Evolutionary conservation across 2,888 invertebrate species (phyloP), one percentile per base, ranked within the genome.

Genomic region (Dorcus parallelipipedus): DNA sequence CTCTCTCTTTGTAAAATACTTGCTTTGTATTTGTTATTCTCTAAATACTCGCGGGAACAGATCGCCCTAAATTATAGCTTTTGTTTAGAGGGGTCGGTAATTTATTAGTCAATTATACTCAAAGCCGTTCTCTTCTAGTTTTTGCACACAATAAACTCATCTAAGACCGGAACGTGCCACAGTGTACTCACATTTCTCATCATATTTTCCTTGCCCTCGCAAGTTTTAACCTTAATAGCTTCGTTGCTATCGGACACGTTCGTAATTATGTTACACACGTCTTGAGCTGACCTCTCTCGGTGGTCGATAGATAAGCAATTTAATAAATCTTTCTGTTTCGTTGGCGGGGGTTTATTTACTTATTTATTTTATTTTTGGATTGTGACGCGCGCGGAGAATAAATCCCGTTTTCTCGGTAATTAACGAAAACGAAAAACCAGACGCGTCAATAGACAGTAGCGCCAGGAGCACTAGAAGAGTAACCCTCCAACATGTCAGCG

Each of bases 401-500:
- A 26, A 33, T 33, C 26, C 26, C 5, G 26, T 33, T 33, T 33
- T 33, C 26, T 33, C 26, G 3, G 26, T 33, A 33, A 33, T 33
- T 33, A 33, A 33, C 26, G 26, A 33, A 33, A 33, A 33, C 3
- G 26, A 33, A 33, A 33, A 33, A 33, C 26, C 6, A 7, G 26
- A 7, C 26, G 26, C 26, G 26, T 33, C 26, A 7, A 33, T 33
- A 33, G 26, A 5, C 26, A 5, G 26, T 7, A 5, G 52, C 56
- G 42, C 17, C 20, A 14, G 23, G 7, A 43, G 42, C 41, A 42
- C 23, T 49, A 42, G 23, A 10, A 17, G 33, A 61, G 50, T 55
- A 63, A 59, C 54, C 58, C 59, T 58, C 57, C 51, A 60, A 63
- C 63, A 61, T 64, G 67, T 67, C 67, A 68, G 62, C 63, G 62